Base-by-base conservation (phyloP, 2,888 invertebrate species). In the Loripinus fragilis region DNA sequence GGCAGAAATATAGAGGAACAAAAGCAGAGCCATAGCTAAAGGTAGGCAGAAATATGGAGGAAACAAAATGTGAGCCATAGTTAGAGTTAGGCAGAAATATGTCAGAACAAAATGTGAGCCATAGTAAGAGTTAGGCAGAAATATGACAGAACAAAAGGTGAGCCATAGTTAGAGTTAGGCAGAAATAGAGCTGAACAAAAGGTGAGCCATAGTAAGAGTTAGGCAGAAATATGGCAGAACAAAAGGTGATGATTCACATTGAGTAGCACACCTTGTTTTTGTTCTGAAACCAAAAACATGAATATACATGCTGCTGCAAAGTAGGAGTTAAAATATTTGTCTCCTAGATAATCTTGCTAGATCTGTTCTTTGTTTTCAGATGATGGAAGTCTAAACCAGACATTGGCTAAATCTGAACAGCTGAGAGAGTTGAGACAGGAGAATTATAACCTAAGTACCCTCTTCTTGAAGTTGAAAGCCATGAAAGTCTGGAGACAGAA, bases 401-500 rank as follows among this genome's bases (percentile, higher is more conserved):
- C 82, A 35, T 71, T 89, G 42, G 79, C 79, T 15, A 88, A 88
- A 65, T 85, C 90, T 0, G 88, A 91, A 55, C 85, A 88, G 75
- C 73, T 92, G 30, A 85, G 90, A 28, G 79, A 83, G 8, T 72
- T 92, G 10, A 89, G 92, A 75, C 85, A 88, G 28, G 92, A 93
- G 80, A 93, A 93, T 81, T 89, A 91, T 78, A 78, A 88, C 25
- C 88, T 93, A 68, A 88, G 86, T 69, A 87, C 87, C n/a, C 82
- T 92, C 52, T 83, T 93, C 78, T 81, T 90, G 76, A 92, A 93
- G 84, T 90, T 92, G 90, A 90, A 91, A 79, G 88, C 92, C 30
- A 87, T 93, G 88, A 89, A 88, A 67, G 86, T 81, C 35, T 93
- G 93, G 93, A 87, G 87, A 75, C 89, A 89, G 73, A 92, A 91